Base-by-base conservation (phyloP, 2,113 vertebrate species). In the Holacanthus passer region DNA sequence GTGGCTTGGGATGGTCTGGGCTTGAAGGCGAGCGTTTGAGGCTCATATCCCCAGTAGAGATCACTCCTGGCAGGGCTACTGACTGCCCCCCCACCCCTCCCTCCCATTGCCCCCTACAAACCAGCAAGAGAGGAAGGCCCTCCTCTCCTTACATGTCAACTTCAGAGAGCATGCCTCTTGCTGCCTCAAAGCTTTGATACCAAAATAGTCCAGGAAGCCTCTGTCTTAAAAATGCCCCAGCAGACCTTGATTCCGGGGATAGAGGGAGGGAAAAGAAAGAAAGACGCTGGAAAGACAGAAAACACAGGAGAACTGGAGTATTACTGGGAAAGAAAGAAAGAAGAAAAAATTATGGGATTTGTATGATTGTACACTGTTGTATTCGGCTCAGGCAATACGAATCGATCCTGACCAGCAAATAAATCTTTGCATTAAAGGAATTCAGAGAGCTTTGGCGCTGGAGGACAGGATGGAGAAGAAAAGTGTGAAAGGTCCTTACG, bases 181-280 rank as follows among this genome's bases (percentile, higher is more conserved):
- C 90, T 92, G 89, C 89, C 89, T 94, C 89, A 87, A 89, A 84
- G 94, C 95, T 96, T 96, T 96, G 94, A 96, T 95, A 92, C 92
- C 87, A 91, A 95, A 95, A 95, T 95, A 94, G 94, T 94, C 90
- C 90, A 94, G 94, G 91, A 94, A 93, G 94, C 92, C 91, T 93
- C 89, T 93, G 92, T 93, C 91, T 94, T 93, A 93, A 93, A 93
- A 93, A 93, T 91, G 89, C 92, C 93, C 92, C 92, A 84, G 86
- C 77, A 93, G 91, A 88, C 91, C 86, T 81, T 82, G 75, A 89
- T 91, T 92, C 88, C 53, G 43, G 73, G 86, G 81, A 90, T 90
- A 69, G 84, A 86, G 82, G 66, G 85, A 74, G 73, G 81, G 66
- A 60, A 75, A 63, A 73, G 32, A 78, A 72, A 73, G 32, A 78